Conservation (phyloP, 2,113 vertebrate genomes). For the Hippocampus mohnikei region DNA sequence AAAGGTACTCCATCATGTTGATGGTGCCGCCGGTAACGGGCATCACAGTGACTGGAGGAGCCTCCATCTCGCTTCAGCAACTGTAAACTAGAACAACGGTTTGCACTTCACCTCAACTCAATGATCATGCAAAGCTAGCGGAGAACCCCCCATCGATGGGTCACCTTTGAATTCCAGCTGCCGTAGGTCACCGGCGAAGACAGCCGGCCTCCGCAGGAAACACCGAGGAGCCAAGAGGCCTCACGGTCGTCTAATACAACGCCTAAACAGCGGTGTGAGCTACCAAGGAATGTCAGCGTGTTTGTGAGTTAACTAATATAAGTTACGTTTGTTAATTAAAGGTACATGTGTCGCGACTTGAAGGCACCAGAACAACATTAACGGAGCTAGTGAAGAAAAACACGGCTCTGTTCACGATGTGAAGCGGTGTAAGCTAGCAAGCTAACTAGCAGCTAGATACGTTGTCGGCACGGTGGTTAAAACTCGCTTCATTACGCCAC, state of each 20-base stretch:
- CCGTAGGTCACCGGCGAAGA: not conserved
- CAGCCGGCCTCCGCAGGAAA: not conserved
- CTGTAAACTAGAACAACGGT: not conserved
- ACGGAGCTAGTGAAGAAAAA: not conserved
- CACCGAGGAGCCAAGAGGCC: not conserved
- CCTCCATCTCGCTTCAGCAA: constrained; percentile 76
- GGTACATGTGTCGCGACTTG: not conserved
- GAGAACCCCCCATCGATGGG: not conserved
- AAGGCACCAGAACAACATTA: not conserved
- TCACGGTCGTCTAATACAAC: not conserved
- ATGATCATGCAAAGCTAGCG: not conserved
- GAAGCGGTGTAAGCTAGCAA: not conserved
- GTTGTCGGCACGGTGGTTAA: not conserved
- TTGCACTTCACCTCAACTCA: not conserved
- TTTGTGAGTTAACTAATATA: not conserved
- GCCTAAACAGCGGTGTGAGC: not conserved
- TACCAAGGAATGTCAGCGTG: not conserved
- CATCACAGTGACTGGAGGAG: constrained; percentile 89
- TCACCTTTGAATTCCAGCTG: constrained; percentile 15
- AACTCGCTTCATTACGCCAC: not conserved
- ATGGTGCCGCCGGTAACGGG: constrained; percentile 88
- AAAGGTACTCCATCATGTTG: constrained; percentile 94
- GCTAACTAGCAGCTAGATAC: not conserved
- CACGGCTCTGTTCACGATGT: not conserved
- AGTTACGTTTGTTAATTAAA: not conserved